Percentiles rank a stretch among this genome's conserved stretches.
These are phyloP conservation scores for Tachina fera DNA, from an alignment of 2,888 invertebrate genomes.

Conservation along the genomic window DNA sequence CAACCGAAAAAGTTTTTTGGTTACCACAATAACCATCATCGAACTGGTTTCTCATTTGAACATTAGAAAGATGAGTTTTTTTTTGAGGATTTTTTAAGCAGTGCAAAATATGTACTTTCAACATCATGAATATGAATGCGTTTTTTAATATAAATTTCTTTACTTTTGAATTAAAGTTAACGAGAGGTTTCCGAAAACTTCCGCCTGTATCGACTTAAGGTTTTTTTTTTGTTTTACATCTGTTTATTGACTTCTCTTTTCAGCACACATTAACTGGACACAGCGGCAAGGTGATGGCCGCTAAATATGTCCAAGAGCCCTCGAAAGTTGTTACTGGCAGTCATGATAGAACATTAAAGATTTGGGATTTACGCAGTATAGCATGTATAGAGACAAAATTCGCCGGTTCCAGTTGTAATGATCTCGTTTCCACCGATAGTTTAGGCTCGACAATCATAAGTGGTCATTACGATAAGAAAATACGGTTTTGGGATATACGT, in stretches of 20 bases:
- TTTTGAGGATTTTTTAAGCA: no score
- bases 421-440: constrained; percentile 95
- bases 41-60: no score
- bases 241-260: constrained; percentile 36
- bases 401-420: constrained; percentile 98
- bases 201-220: no score
- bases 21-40: no score
- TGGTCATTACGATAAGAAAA: constrained; percentile 98
- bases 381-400: constrained; percentile 97
- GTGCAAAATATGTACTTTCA: no score
- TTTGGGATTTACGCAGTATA: constrained; percentile 98
- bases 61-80: no score
- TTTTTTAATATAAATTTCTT: no score
- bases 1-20: no score
- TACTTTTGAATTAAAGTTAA: no score
- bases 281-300: constrained; percentile 98
- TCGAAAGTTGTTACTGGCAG: constrained; percentile 98
- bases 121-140: no score
- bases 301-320: constrained; percentile 96
- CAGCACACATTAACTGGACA: constrained; percentile 86
- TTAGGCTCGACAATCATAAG: constrained; percentile 94
- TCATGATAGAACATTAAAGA: constrained; percentile 98
- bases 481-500: constrained; percentile 98
- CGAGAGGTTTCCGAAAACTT: no score
- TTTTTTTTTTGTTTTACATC: constrained; percentile 61